These are phyloP conservation scores for Struthidea cinerea DNA, from an alignment of 2,113 vertebrate species.

Conservation along the genomic window DNA sequence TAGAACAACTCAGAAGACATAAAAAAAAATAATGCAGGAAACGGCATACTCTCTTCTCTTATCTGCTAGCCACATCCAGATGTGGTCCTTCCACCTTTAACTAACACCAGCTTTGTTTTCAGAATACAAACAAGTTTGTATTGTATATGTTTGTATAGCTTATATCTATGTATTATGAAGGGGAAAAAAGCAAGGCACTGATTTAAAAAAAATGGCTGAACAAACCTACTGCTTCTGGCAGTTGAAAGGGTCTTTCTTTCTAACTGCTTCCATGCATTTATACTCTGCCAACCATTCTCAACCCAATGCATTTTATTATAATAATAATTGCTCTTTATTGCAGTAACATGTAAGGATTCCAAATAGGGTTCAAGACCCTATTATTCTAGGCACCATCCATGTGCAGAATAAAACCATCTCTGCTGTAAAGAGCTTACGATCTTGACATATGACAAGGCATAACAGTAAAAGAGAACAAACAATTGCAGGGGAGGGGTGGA, in stretches of 20 bases:
- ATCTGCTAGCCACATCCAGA: neutral
- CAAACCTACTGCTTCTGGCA: neutral
- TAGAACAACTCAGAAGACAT: neutral
- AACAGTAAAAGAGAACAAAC: constrained; percentile 47
- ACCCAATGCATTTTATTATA: constrained; percentile 33
- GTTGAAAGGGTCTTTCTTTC: neutral
- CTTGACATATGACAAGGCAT: constrained; percentile 33
- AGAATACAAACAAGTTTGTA: neutral
- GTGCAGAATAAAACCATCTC: constrained; percentile 39
- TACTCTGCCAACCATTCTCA: neutral
- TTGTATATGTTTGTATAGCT: too few species aligned
- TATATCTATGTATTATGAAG: neutral
- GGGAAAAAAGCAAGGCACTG: neutral
- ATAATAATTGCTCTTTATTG: constrained; percentile 58
- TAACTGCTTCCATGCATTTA: neutral
- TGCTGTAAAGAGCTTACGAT: constrained; percentile 52
- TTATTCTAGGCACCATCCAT: constrained; percentile 26
- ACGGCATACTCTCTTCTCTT: neutral
- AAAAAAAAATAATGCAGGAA: neutral
- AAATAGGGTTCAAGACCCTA: constrained; percentile 41
- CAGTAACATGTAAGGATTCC: constrained; percentile 27
- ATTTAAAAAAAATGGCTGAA: constrained; percentile 6
- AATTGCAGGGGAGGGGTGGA: neutral
- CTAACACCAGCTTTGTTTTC: neutral
- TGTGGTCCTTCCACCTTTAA: neutral